Percentiles rank a stretch among this genome's conserved stretches.
These are phyloP conservation scores for Copidosoma floridanum DNA, from an alignment of 1,140 invertebrate species.

Conservation along the genomic window DNA sequence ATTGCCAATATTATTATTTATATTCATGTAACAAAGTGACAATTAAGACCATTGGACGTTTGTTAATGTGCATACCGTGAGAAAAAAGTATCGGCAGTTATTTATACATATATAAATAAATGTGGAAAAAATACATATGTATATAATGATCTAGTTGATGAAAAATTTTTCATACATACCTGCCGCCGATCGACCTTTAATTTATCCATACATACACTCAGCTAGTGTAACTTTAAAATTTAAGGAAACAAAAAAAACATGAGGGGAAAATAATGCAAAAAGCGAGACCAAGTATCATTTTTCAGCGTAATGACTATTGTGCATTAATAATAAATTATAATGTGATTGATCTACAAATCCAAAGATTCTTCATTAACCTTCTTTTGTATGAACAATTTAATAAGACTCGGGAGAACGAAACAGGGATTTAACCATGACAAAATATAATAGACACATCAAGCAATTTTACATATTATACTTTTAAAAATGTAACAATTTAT, in stretches of 20 bases:
- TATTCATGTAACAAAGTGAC: conserved; percentile 51
- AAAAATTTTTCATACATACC: conserved; percentile 47
- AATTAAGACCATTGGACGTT: conserved; percentile 44
- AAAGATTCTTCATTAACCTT: conserved; percentile 16
- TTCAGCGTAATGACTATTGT: conserved; percentile 53
- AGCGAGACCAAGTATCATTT: conserved; percentile 46
- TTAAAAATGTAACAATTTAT: conserved; percentile 47
- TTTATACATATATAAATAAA: conserved; percentile 39
- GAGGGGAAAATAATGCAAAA: conserved; percentile 5
- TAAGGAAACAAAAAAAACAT: conserved; percentile 25
- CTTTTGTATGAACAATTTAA: neutral
- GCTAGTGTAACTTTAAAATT: conserved; percentile 45
- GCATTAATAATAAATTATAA: conserved; percentile 55
- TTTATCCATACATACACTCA: too few relatives aligned
- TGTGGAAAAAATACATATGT: conserved; percentile 39
- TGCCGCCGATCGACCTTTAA: conserved; percentile 43
- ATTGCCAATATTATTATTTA: conserved; percentile 56
- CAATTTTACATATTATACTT: conserved; percentile 28
- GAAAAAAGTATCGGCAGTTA: conserved; percentile 45
- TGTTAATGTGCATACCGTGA: conserved; percentile 50
- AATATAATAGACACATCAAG: conserved; percentile 12
- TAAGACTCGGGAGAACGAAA: too few relatives aligned
- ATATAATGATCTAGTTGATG: conserved; percentile 44
- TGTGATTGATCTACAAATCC: conserved; percentile 33
- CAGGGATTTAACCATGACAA: too few relatives aligned